These are phyloP conservation scores for Orycteropus afer DNA, from an alignment of 2,113 vertebrate genomes.

Conservation along the genomic window DNA sequence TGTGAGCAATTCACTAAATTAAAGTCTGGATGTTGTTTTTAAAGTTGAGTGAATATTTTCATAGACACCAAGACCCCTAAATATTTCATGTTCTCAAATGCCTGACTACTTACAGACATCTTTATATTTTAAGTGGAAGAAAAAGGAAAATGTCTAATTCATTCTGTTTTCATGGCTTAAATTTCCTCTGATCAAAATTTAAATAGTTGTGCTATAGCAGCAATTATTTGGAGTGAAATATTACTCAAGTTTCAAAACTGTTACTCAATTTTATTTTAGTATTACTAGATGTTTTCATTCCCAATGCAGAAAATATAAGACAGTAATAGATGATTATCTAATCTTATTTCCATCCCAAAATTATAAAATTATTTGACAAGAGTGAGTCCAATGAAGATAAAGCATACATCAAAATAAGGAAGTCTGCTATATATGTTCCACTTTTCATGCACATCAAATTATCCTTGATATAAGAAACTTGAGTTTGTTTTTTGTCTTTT, in stretches of 20 bases:
- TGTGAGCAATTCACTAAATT: background rate
- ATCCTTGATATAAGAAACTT: constrained; percentile 66
- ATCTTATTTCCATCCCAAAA: constrained; percentile 72
- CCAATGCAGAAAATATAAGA: constrained; percentile 45
- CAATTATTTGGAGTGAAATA: constrained; percentile 67
- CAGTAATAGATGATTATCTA: constrained; percentile 72
- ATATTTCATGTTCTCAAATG: constrained; percentile 27
- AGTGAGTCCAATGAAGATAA: constrained; percentile 65
- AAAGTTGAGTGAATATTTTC: constrained; percentile 21
- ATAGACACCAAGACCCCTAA: background rate
- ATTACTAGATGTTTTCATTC: constrained; percentile 42
- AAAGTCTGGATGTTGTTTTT: background rate
- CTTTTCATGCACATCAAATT: constrained; percentile 68
- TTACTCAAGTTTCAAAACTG: background rate
- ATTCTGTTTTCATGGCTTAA: constrained; percentile 30
- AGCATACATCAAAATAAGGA: constrained; percentile 77
- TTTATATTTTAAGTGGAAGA: constrained; percentile 22
- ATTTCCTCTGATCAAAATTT: constrained; percentile 42
- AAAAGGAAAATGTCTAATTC: constrained; percentile 7
- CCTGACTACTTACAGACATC: background rate
- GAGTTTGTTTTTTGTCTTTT: constrained; percentile 12
- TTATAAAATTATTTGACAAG: constrained; percentile 79
- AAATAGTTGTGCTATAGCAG: background rate
- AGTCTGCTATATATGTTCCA: constrained; percentile 59
- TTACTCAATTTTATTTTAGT: constrained; percentile 45